phyloP scores from a whole-genome alignment of 1,140 invertebrate species.

The Brachionus asplanchnoidis region DNA sequence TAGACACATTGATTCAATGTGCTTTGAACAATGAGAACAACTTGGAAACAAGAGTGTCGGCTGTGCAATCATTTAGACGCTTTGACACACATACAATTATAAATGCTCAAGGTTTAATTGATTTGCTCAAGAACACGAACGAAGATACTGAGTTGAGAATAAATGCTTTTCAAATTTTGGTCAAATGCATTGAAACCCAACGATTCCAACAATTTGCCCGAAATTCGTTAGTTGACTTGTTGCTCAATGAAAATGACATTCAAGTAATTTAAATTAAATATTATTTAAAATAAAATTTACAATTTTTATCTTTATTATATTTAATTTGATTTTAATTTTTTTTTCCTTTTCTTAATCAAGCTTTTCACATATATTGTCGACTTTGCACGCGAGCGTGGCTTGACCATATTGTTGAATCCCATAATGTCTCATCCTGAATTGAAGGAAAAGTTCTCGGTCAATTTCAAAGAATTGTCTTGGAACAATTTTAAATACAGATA shows the following conservation, averaged over 20 bases:
- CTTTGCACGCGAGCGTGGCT: slow-evolving; percentile 29
- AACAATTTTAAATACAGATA: slow-evolving; percentile 40
- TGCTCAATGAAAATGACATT: slow-evolving; percentile 25
- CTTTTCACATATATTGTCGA: slow-evolving; percentile 24
- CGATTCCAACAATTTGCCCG: slow-evolving; percentile 26
- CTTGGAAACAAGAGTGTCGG: slow-evolving; percentile 12
- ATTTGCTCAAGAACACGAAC: neutral
- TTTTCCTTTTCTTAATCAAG: neutral
- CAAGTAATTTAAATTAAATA: neutral
- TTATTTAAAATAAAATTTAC: neutral
- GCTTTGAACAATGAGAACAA: neutral
- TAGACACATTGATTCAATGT: slow-evolving; percentile 1
- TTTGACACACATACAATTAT: slow-evolving; percentile 8
- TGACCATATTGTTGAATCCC: slow-evolving; percentile 23
- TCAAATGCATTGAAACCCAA: slow-evolving; percentile 9
- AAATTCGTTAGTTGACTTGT: neutral
- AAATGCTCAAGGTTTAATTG: neutral
- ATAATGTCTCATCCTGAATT: slow-evolving; percentile 30
- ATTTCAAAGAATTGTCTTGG: slow-evolving; percentile 41
- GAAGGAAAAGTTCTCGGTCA: slow-evolving; percentile 21
- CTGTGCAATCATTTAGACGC: slow-evolving; percentile 26
- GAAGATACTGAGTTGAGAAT: slow-evolving; percentile 41
- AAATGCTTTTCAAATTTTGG: slow-evolving; percentile 33
- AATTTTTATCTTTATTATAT: no score
- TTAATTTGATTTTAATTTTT: neutral